Evolutionary conservation across 1,140 invertebrate species (phyloP), one percentile per base, ranked within the genome.

Genomic region (Drosophila hydei): DNA sequence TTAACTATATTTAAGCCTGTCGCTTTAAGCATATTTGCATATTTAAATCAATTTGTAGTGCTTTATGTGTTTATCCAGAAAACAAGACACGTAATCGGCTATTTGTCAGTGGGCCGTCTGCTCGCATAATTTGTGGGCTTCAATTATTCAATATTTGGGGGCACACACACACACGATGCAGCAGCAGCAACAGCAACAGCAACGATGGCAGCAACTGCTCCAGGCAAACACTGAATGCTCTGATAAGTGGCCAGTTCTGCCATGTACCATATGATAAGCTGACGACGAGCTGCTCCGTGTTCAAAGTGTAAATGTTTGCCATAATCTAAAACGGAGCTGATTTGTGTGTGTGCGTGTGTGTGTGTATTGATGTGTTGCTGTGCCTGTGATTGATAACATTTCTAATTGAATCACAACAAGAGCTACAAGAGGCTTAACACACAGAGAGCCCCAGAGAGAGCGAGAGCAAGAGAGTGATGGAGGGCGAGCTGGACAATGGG

Each of bases 361-460:
- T 30, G 25, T 54, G 56, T 65, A 25, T 64, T 45, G 48, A 43
- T 64, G 38, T 67, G 48, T 43, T 47, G 59, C 14, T 62, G 40
- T 55, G 67, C 33, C 51, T 65, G 43, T 58, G 72, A 88, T 71
- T 88, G 83, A 88, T 88, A 88, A 88, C 65, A 69, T 43, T 63
- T 69, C 59, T 75, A 71, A 78, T 78, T 78, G 84, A 77, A 87
- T 81, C 75, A 79, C 76, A 75, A 75, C 79, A 79, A 72, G 62
- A 30, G 59, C 60, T 33, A 33, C 30, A 33, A 33, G 30, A 33
- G 30, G 30, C 30, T 33, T 33, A 33, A 11, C 19, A 12, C 45
- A 45, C 19, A 21, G 8, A 21, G 9, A 19, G 36, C 12, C 11
- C 30, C 6, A 18, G 30, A 3, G 3, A 12, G 30, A 42, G 14